Conservation (phyloP, 2,888 invertebrate genomes). For the Rhaphigaster nebulosa region DNA sequence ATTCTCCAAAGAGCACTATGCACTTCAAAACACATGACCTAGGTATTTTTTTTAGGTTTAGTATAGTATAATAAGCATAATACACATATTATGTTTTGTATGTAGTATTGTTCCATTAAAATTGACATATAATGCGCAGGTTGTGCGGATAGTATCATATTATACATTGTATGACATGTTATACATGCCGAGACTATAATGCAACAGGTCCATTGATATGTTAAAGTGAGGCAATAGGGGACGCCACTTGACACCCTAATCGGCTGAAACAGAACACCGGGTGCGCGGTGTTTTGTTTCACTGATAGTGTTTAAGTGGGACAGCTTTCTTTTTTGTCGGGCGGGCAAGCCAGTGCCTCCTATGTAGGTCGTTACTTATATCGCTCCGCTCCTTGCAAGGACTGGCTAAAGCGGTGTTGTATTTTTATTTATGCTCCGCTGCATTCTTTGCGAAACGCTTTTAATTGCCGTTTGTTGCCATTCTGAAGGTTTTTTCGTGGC, state of each 20-base stretch:
- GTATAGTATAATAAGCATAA: too few relatives aligned
- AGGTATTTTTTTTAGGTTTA: not conserved
- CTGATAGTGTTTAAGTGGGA: not conserved
- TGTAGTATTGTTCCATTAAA: not conserved
- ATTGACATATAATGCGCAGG: not conserved
- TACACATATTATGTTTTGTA: not conserved
- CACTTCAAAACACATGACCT: not conserved
- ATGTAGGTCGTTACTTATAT: not conserved
- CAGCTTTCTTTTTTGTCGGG: conserved; percentile 20
- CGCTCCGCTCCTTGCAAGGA: not conserved
- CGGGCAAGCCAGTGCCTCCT: not conserved
- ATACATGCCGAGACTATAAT: not conserved
- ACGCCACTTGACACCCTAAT: not conserved
- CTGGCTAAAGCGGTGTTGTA: not conserved
- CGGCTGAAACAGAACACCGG: not conserved
- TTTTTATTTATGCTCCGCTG: not conserved
- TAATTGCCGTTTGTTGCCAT: not conserved
- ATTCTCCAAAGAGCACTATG: not conserved
- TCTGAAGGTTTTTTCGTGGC: not conserved
- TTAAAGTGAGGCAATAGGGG: not conserved
- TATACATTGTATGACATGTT: not conserved
- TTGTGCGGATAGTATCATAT: not conserved
- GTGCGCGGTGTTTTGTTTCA: not conserved
- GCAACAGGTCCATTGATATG: conserved; percentile 1
- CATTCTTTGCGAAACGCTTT: not conserved